Base-by-base conservation (phyloP, 2,888 invertebrate species). In the Uropetala carovei region DNA sequence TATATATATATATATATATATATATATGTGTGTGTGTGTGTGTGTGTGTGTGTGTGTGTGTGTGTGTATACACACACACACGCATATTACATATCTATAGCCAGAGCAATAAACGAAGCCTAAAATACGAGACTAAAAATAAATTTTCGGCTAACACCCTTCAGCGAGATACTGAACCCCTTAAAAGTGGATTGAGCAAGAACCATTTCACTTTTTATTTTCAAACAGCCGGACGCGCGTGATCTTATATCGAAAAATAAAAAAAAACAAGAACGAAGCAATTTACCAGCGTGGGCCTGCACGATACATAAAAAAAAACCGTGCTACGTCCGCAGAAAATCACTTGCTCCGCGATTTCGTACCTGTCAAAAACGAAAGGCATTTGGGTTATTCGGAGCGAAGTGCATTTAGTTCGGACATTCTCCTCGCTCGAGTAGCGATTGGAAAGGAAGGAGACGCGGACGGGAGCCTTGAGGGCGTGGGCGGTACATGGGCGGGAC, bases 381-480 rank as follows among this genome's bases (percentile, higher is more conserved):
- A 75, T 75, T 75, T 27, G 75, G 75, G 75, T 75, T 75, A 75
- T 75, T 75, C 75, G 75, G 68, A 68, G 11, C 68, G 68, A 13
- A 43, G 22, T 75, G 75, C 75, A 75, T 75, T 75, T 75, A 22
- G 27, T 43, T 75, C 75, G 27, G 11, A 27, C 13, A 18, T n/a
- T 64, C n/a, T 64, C 16, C 64, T 14, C 0, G n/a, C 22, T 43
- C 5, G 43, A 43, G 43, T 5, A 3, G 9, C 22, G 75, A 75
- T 75, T 75, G 75, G 75, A 75, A 75, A 75, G 75, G 75, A 75
- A 7, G 9, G 64, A n/a, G 14, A 18, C 18, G 60, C 16, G 3
- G n/a, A 11, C 16, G 1, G 64, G 64, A n/a, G n/a, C 18, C 64
- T n/a, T 64, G 8, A 64, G 68, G 75, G 75, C 75, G 75, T 75